phyloP scores from a whole-genome alignment of 2,113 vertebrate genomes.

The Lycaon pictus region DNA sequence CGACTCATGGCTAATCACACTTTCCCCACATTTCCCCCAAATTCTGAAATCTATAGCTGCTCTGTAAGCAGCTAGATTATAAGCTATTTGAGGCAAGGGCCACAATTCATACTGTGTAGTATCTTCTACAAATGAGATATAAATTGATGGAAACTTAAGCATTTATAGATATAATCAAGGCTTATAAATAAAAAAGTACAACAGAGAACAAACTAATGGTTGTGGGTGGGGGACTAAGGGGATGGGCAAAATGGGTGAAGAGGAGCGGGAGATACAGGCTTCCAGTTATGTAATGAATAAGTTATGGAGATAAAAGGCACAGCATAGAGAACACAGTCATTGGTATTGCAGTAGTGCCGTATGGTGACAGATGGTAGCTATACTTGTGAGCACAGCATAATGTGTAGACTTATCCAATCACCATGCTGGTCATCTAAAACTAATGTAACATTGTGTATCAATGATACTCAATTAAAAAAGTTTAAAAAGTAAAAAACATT shows the following conservation, averaged over 20 bases:
- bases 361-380: not conserved
- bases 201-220: not conserved
- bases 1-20: not conserved
- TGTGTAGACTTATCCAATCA: not conserved
- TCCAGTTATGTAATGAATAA: not conserved
- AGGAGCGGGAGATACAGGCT: not conserved
- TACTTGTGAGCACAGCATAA: not conserved
- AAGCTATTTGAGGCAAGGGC: not conserved
- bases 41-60: not conserved
- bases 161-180: not conserved
- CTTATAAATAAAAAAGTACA: conserved; percentile 27
- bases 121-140: not conserved
- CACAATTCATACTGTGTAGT: not conserved
- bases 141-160: not conserved
- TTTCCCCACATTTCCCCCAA: not conserved
- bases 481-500: conserved; percentile 17
- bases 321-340: not conserved
- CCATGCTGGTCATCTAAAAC: not conserved
- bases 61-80: not conserved
- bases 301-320: not conserved
- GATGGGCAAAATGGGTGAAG: not conserved
- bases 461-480: not conserved
- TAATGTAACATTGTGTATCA: not conserved
- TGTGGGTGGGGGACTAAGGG: not conserved
- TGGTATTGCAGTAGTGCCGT: not conserved